Percentiles rank a stretch among this genome's conserved stretches.
Evolutionary conservation across 2,797 vertebrate species (phyloP).

Genomic region (Jordanella pulchra): DNA sequence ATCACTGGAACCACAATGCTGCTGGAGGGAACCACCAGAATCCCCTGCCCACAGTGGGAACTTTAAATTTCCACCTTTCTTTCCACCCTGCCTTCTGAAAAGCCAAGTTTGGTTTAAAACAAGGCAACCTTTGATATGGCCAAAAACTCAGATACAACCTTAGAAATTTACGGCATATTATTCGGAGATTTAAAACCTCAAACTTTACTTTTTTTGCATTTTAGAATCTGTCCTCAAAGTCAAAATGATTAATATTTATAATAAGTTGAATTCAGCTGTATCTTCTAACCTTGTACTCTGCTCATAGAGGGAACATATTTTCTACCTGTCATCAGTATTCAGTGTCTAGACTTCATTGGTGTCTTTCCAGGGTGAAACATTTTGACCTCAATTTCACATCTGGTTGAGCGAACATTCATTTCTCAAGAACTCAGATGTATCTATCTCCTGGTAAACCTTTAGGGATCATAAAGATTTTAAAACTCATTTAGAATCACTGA

Average conservation of each 20-base stretch:
- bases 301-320: background rate
- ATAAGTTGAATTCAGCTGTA: background rate
- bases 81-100: no score
- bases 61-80: no score
- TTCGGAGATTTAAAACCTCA: background rate
- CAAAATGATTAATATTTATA: background rate
- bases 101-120: no score
- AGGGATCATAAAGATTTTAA: background rate
- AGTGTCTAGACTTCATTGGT: background rate
- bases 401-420: background rate
- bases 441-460: background rate
- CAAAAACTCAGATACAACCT: no score
- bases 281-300: background rate
- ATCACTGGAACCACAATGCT: no score
- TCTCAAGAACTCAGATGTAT: background rate
- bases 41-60: no score
- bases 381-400: constrained; percentile 6
- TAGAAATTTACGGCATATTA: no score
- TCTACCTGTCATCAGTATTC: background rate
- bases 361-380: background rate
- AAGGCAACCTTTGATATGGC: no score
- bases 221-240: background rate
- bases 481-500: background rate
- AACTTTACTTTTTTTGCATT: background rate
- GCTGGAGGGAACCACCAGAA: no score